Base-by-base conservation (phyloP, 64 coral and sea anemone species). In the Porites australiensis region DNA sequence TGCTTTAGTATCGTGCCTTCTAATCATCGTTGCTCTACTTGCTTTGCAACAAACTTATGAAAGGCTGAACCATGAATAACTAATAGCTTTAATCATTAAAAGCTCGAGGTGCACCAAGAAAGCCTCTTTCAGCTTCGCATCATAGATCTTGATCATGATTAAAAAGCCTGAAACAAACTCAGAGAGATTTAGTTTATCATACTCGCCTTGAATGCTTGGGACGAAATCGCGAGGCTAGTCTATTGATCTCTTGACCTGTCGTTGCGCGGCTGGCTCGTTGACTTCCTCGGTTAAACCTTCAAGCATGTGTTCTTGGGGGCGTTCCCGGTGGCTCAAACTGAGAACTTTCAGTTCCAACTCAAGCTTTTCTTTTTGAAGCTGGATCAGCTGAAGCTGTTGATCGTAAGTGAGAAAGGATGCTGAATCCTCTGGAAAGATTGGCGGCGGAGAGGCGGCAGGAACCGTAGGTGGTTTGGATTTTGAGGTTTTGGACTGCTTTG, bases 141-240 rank as follows among this genome's bases (percentile, higher is more conserved):
- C 49, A n/a, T 77, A 77, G 2, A 0, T 4, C 20, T 77, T 77
- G 13, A 77, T 77, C 74, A 77, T 77, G 5, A 53, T 0, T 16
- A 74, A 74, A 48, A 74, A 74, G 47, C 71, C 71, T 4, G 74
- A 3, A 1, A 19, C 74, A 77, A 77, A 77, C 46, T 50, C 74
- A 19, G 74, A 6, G 6, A 77, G 74, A 52, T 51, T 13, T 19
- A 77, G 6, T 8, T 50, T 77, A n/a, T 77, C 49, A 77, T 19
- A 77, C 16, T 77, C 48, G 6, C 74, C 49, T 77, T 50, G 44
- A 1, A 77, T 9, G 4, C 14, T 2, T 0, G 49, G 46, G 0
- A 77, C 74, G 13, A 77, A 77, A n/a, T 77, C 74, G 4, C 52
- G 74, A 4, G 48, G 74, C 48, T 47, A 77, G 49, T 77, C 74